These are phyloP conservation scores for Pseudochirops cupreus DNA, from an alignment of 2,797 vertebrate species.

Conservation along the genomic window DNA sequence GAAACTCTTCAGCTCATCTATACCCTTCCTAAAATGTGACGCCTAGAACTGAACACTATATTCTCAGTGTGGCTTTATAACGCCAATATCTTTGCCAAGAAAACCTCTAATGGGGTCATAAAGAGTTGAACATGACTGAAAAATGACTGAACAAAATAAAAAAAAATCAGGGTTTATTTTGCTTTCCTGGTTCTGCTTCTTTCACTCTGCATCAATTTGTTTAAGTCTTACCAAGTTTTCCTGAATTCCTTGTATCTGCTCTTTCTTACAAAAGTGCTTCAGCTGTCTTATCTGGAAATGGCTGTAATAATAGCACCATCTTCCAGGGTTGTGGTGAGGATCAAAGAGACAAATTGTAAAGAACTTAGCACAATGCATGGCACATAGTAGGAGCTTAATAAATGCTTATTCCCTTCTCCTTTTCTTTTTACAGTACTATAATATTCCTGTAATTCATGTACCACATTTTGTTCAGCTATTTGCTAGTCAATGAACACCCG, in stretches of 20 bases:
- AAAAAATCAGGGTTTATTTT: not conserved
- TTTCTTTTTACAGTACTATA: not conserved
- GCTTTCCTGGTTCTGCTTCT: not conserved
- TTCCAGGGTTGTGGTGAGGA: not conserved
- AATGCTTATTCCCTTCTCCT: not conserved
- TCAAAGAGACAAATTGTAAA: not conserved
- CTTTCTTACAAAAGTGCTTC: not conserved
- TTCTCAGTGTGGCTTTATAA: not conserved
- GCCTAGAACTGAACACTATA: not conserved
- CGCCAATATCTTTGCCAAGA: not conserved
- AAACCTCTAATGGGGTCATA: not conserved
- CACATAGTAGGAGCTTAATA: not conserved
- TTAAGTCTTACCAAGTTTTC: not conserved
- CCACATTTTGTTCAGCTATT: not conserved
- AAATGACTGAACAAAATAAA: not conserved
- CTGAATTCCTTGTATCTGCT: not conserved
- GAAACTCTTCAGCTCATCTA: not conserved
- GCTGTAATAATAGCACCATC: not conserved
- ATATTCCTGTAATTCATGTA: not conserved
- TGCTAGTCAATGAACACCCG: not conserved
- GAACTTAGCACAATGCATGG: not conserved
- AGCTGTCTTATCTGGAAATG: not conserved
- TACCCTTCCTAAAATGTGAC: not conserved
- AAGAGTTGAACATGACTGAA: not conserved
- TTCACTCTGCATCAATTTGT: not conserved